Percentiles rank a stretch among this genome's conserved stretches.
Conservation (phyloP, 2,113 vertebrate species). For the Pholis gunnellus region DNA sequence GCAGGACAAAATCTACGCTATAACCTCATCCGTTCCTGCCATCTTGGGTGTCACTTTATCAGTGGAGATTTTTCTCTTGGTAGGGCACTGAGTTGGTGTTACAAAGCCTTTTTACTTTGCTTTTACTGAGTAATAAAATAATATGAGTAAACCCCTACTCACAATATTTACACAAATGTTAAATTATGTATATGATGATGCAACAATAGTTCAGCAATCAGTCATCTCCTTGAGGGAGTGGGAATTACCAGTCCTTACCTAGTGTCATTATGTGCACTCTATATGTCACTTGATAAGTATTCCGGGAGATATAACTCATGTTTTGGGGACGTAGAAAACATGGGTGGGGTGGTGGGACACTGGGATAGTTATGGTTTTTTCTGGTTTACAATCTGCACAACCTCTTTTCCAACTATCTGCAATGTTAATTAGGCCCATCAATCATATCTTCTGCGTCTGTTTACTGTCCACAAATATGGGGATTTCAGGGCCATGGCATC, state of each 20-base stretch:
- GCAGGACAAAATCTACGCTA: slow-evolving; percentile 8
- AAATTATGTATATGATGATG: slow-evolving; percentile 23
- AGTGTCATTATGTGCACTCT: slow-evolving; percentile 40
- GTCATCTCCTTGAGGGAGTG: neutral
- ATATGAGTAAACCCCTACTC: slow-evolving; percentile 1
- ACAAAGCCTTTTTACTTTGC: slow-evolving; percentile 6
- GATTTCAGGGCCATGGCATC: slow-evolving; percentile 74
- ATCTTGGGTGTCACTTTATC: slow-evolving; percentile 35
- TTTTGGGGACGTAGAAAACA: slow-evolving; percentile 61
- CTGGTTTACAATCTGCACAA: slow-evolving; percentile 51
- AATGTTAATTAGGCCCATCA: slow-evolving; percentile 78
- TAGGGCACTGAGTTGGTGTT: slow-evolving; percentile 6
- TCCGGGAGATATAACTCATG: slow-evolving; percentile 64
- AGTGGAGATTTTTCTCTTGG: slow-evolving; percentile 21
- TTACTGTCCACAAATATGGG: slow-evolving; percentile 75
- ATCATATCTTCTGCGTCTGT: slow-evolving; percentile 67
- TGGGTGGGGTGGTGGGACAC: slow-evolving; percentile 58
- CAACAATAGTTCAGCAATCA: slow-evolving; percentile 3
- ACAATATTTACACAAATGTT: slow-evolving; percentile 1
- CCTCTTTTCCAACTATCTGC: slow-evolving; percentile 65
- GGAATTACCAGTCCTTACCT: slow-evolving; percentile 26
- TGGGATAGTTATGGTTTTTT: slow-evolving; percentile 72
- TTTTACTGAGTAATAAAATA: slow-evolving; percentile 15
- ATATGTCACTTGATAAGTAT: slow-evolving; percentile 32
- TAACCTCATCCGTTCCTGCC: slow-evolving; percentile 13